Conservation (phyloP, 1,140 invertebrate species). For the Orussus abietinus region DNA sequence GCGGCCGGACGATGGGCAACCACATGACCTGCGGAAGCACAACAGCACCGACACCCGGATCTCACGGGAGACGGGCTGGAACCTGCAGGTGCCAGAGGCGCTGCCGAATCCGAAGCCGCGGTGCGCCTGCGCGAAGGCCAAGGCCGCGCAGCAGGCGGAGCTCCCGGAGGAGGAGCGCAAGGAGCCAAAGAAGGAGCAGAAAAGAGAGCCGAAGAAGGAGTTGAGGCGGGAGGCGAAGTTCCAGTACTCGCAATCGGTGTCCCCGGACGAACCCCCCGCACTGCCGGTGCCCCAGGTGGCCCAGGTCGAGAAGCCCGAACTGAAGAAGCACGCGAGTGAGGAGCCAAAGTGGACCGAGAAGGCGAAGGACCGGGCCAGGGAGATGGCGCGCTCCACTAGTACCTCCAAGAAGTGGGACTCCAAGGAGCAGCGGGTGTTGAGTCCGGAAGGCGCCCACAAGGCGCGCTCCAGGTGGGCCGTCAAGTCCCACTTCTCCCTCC, state of each 20-base stretch:
- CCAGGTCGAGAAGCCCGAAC: slow-evolving; percentile 25
- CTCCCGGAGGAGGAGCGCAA: slow-evolving; percentile 12
- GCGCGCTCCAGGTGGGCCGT: slow-evolving; percentile 40
- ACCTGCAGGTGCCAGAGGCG: slow-evolving; percentile 43
- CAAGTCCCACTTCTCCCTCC: slow-evolving; percentile 46
- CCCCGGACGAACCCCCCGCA: slow-evolving; percentile 20
- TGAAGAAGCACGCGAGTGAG: slow-evolving; percentile 40
- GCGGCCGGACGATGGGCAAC: slow-evolving; percentile 27
- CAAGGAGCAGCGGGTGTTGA: slow-evolving; percentile 34
- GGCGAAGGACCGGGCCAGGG: slow-evolving; percentile 14
- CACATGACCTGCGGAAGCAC: slow-evolving; percentile 45
- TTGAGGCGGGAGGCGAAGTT: slow-evolving; percentile 29
- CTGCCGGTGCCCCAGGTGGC: slow-evolving; percentile 8
- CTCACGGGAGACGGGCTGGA: slow-evolving; percentile 34
- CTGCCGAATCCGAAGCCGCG: slow-evolving; percentile 43
- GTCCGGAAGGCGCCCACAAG: slow-evolving; percentile 31
- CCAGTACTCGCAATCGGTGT: slow-evolving; percentile 29
- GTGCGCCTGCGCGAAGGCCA: slow-evolving; percentile 45
- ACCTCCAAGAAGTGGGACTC: slow-evolving; percentile 28
- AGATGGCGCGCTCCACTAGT: slow-evolving; percentile 13
- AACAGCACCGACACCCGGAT: slow-evolving; percentile 46
- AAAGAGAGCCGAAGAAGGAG: slow-evolving; percentile 20
- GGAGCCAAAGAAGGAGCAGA: slow-evolving; percentile 20
- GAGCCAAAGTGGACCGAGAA: slow-evolving; percentile 18
- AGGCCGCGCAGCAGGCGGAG: slow-evolving; percentile 5